Evolutionary conservation across 64 coral and sea anemone species (phyloP).

Genomic region (Acropora tenuis): DNA sequence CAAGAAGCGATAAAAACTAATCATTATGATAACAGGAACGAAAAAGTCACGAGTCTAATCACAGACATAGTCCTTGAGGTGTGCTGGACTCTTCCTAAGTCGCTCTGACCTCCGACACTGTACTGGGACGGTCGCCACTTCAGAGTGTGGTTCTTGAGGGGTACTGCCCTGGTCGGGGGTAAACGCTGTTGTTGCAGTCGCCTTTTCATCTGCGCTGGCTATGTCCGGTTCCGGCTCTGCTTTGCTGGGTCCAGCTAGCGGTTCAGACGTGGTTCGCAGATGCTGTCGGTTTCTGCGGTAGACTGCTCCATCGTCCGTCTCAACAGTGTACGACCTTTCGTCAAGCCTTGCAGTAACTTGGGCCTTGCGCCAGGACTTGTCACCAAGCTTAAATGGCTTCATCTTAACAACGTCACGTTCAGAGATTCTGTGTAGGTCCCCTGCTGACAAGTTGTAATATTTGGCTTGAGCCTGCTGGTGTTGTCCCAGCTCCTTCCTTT

Average conservation of each 20-base stretch:
- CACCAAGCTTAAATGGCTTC: too few species aligned
- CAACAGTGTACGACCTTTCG: slow-evolving; percentile 38
- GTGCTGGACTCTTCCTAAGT: neutral
- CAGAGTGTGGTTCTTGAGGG: neutral
- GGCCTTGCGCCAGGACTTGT: too few species aligned
- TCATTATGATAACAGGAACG: neutral
- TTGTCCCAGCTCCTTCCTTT: too few species aligned
- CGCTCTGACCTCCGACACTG: neutral
- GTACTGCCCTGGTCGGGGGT: neutral
- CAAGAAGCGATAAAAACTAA: neutral
- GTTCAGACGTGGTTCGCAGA: slow-evolving; percentile 8
- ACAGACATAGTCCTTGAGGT: neutral
- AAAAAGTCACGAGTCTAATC: neutral
- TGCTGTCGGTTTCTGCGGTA: neutral
- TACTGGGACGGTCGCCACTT: neutral
- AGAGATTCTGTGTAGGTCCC: too few species aligned
- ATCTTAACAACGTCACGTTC: too few species aligned
- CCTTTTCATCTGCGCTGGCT: neutral
- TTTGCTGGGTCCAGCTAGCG: neutral
- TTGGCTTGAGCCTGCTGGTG: too few species aligned
- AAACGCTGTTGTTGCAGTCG: neutral
- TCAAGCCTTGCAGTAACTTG: slow-evolving; percentile 1
- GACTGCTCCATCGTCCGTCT: slow-evolving; percentile 27
- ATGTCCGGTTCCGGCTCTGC: neutral
- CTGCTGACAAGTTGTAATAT: too few species aligned